phyloP scores from a whole-genome alignment of 2,888 invertebrate genomes.

The Plebejus melissa region DNA sequence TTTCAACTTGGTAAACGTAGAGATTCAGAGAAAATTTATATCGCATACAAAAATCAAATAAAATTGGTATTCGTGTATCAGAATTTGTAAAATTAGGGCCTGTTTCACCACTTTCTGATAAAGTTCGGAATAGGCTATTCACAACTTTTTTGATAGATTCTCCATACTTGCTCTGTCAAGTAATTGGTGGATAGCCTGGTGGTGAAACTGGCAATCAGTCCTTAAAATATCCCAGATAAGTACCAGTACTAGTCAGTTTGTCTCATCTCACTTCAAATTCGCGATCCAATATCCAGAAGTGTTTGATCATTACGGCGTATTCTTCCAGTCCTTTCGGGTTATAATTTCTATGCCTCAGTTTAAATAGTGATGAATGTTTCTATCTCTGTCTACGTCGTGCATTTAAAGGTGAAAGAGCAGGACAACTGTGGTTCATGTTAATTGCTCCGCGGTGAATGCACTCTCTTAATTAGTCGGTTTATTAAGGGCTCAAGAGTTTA shows the following conservation, averaged over 20 bases:
- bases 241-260: neutral
- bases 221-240: neutral
- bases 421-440: slow-evolving; percentile 36
- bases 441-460: slow-evolving; percentile 52
- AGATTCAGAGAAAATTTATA: too few relatives aligned
- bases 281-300: slow-evolving; percentile 16
- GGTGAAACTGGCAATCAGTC: neutral
- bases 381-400: slow-evolving; percentile 16
- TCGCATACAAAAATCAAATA: too few relatives aligned
- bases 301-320: slow-evolving; percentile 16
- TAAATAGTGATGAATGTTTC: slow-evolving; percentile 5
- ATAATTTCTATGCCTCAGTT: slow-evolving; percentile 19
- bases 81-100: neutral
- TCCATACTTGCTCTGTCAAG: too few relatives aligned
- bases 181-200: too few relatives aligned
- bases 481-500: slow-evolving; percentile 62
- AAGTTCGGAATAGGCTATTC: too few relatives aligned
- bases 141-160: too few relatives aligned
- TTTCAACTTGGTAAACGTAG: too few relatives aligned
- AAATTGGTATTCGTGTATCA: too few relatives aligned
- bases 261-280: neutral
- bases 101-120: too few relatives aligned
- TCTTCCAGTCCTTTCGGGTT: slow-evolving; percentile 1
- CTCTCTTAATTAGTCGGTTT: slow-evolving; percentile 70
- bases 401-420: slow-evolving; percentile 34